Evolutionary conservation across 2,888 invertebrate species (phyloP), one percentile per base, ranked within the genome.

Genomic region (Campoplex nolae): DNA sequence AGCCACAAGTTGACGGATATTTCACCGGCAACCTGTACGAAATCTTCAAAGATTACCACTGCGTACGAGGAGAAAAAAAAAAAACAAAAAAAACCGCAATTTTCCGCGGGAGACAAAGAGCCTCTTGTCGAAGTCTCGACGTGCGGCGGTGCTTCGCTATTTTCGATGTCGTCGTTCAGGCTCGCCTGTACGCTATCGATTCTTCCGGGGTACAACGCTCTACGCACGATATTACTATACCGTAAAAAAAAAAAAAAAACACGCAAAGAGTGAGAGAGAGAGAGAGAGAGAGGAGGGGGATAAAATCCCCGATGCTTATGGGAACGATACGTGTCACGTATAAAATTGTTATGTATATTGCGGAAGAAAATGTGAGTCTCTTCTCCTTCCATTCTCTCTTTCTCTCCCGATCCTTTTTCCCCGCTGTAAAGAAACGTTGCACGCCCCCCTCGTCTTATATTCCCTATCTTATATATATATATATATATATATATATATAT

Each of bases 341-440:
- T 86, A 89, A 89, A 89, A 89, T 88, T 88, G 88, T 89, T 88
- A 89, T 89, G 89, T 89, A 89, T 89, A 89, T 89, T 88, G 87
- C 80, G 67, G 56, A 65, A 65, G 85, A 74, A 48, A 68, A 23
- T 70, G 70, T 74, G 71, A 79, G 62, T 83, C 38, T 85, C 38
- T 62, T 16, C 8, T 42, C 79, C 79, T 70, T 51, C 42, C 56
- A 11, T 45, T 45, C 45, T 13, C 45, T 51, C 23, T 42, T 35
- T 56, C 42, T 81, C 58, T 56, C 51, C 68, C 62, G 35, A 35
- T 74, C 67, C 67, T 35, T 54, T 70, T n/a, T 48, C 58, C 58
- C 38, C 56, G 38, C 62, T 18, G 28, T 9, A 45, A 62, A 32
- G 62, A 65, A 73, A 58, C 16, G 23, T n/a, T 45, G 56, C 78